These are phyloP conservation scores for Pteria penguin DNA, from an alignment of 2,888 invertebrate species.

Conservation along the genomic window DNA sequence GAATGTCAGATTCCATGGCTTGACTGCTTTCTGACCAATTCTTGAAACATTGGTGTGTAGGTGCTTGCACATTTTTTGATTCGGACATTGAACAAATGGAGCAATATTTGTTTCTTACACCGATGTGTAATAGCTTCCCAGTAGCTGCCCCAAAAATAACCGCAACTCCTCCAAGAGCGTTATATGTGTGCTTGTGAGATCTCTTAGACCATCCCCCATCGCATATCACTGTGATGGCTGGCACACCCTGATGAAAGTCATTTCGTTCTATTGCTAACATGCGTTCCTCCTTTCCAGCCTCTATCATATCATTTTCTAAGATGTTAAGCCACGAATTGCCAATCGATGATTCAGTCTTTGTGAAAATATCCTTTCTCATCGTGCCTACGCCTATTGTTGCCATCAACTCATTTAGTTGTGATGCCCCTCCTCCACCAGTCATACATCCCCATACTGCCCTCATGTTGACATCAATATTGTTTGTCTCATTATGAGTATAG, in stretches of 20 bases:
- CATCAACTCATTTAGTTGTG: conserved; percentile 31
- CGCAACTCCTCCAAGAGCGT: conserved; percentile 34
- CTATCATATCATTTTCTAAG: not conserved
- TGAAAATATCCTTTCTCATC: conserved; percentile 3
- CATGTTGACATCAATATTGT: conserved; percentile 38
- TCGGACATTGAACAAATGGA: conserved; percentile 8
- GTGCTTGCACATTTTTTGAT: not conserved
- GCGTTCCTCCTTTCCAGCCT: not conserved
- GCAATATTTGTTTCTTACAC: no score
- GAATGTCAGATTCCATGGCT: conserved; percentile 31
- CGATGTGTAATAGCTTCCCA: conserved; percentile 47
- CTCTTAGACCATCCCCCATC: not conserved
- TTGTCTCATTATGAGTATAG: no score
- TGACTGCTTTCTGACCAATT: not conserved
- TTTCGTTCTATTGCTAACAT: not conserved
- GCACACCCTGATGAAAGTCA: not conserved
- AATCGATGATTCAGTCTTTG: conserved; percentile 20
- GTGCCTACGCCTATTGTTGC: conserved; percentile 15
- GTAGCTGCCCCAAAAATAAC: conserved; percentile 46
- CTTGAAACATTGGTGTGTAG: not conserved
- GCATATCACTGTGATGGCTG: not conserved
- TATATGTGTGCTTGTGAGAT: no score
- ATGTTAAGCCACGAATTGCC: conserved; percentile 14
- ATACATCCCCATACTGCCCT: conserved; percentile 34
- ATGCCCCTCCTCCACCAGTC: conserved; percentile 18